These are phyloP conservation scores for Pygocentrus nattereri DNA, from an alignment of 2,797 vertebrate genomes.

Conservation along the genomic window DNA sequence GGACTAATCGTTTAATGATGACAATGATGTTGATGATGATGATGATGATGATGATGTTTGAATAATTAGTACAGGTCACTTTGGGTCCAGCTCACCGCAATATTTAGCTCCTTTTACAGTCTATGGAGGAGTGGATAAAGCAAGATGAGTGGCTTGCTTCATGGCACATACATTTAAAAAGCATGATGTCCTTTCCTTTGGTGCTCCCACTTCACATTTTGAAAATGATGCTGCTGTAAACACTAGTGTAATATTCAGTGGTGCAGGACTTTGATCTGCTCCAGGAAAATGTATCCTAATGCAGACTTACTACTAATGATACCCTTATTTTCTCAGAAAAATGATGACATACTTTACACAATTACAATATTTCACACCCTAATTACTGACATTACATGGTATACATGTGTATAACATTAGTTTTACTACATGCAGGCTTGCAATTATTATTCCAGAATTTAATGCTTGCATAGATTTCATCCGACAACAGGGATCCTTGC, in stretches of 20 bases:
- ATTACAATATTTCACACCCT: too few relatives aligned
- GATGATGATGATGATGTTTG: too few relatives aligned
- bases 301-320: not conserved
- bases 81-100: not conserved
- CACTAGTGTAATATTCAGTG: constrained; percentile 1
- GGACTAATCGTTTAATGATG: too few relatives aligned
- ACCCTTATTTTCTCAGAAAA: too few relatives aligned
- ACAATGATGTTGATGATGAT: too few relatives aligned
- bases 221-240: not conserved
- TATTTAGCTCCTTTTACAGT: not conserved
- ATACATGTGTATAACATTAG: too few relatives aligned
- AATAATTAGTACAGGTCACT: constrained; percentile 4
- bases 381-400: too few relatives aligned
- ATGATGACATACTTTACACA: too few relatives aligned
- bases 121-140: not conserved
- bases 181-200: not conserved
- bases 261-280: not conserved
- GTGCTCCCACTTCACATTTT: not conserved
- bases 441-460: too few relatives aligned
- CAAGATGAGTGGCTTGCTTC: not conserved
- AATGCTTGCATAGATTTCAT: not conserved
- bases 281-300: not conserved
- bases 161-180: not conserved
- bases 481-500: not conserved
- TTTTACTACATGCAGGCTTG: not conserved